Evolutionary conservation across 2,113 vertebrate genomes (phyloP), one percentile per base, ranked within the genome.

Genomic region (Cettia cetti): DNA sequence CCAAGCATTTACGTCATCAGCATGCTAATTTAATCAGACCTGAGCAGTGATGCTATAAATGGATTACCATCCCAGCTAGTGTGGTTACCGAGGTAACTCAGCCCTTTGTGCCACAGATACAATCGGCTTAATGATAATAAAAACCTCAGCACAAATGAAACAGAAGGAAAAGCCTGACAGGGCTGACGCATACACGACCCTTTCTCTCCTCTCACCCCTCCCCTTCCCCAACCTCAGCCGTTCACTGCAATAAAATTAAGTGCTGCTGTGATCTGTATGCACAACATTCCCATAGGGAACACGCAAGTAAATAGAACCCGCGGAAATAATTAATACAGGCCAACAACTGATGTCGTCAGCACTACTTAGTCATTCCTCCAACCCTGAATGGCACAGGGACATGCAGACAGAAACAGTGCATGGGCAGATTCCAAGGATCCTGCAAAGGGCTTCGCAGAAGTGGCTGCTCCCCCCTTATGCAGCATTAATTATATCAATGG

Each of bases 51-150:
- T 95, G 86, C 96, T 97, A 97, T 96, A 97, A 96, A 95, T 96
- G 97, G 97, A 97, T 95, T 97, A 96, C 81, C 97, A 96, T 95
- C 94, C 95, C 88, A 97, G 96, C 96, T 91, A 95, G 94, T 95
- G 91, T 92, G 91, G 98, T 98, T 98, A 97, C 98, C 97, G 97
- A 95, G 98, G 98, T 96, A 98, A 98, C 98, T 91, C 90, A 95
- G 77, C 95, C 95, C 94, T 97, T 97, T 95, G 96, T 96, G 94
- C 94, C 97, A 97, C 70, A 91, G 96, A 97, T 94, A 97, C 97
- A 98, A 97, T 96, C 94, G 71, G 96, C 97, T 97, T 97, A 97
- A 96, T 95, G 91, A 92, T 90, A 95, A 95, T 92, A 97, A 94
- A 97, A 95, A 96, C 79, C 92, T 92, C 95, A 88, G 95, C 94